Base-by-base conservation (phyloP, 2,113 vertebrate genomes). In the Chlorodrepanis virens region DNA sequence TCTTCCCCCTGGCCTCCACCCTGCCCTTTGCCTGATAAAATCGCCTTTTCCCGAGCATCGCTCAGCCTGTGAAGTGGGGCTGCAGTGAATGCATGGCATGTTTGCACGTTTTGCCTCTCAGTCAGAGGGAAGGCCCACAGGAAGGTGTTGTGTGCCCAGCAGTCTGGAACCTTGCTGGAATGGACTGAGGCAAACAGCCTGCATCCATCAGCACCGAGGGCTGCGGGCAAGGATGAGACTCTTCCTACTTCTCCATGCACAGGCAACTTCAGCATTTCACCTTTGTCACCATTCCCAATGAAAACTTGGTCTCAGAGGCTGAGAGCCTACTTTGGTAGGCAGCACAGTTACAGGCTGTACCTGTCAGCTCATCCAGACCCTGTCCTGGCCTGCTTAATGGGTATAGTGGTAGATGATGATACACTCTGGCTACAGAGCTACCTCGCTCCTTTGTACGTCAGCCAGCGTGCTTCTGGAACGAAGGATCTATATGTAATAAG, bases 191-290 rank as follows among this genome's bases (percentile, higher is more conserved):
- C n/a, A 94, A 84, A 28, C 9, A 70, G 10, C 33, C 25, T 23
- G 9, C 21, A 14, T 33, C 29, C 21, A 53, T 35, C 54, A 74
- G 42, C 28, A 29, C 4, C 0, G 0, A 45, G 35, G 42, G 31
- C 24, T 42, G 24, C 0, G 0, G n/a, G 15, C 35, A 45, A 39
- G 23, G 19, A n/a, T 63, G 31, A 75, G 39, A 15, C 33, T 5
- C 0, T 42, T 56, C 35, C 24, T 67, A 19, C 14, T 17, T 8
- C 28, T 59, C 19, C 9, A 8, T 3, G 17, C n/a, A 59, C 11
- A 65, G 54, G 40, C 27, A 56, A 44, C 20, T 47, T 42, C 65
- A 67, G 47, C 42, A 24, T 64, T 45, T 65, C 40, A 14, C 39
- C 35, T 27, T 81, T 45, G n/a, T 92, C 22, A n/a, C 22, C 14